Base-by-base conservation (phyloP, 2,888 invertebrate species). In the Glomeris marginata region DNA sequence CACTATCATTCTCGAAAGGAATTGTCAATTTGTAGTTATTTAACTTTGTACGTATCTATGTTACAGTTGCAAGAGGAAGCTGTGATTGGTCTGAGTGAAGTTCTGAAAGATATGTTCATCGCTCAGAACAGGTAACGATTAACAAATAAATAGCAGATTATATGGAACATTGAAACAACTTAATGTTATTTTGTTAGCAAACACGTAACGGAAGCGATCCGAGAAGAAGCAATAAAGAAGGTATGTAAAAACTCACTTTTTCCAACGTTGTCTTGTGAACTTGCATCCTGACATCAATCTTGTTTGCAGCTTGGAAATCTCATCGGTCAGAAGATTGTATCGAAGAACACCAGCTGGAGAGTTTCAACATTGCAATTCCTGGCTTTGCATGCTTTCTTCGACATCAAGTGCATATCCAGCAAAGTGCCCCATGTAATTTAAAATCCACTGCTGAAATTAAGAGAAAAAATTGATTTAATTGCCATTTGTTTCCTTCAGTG, bases 401-500 rank as follows among this genome's bases (percentile, higher is more conserved):
- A 49, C 8, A 16, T 42, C 2, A 16, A 10, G 8, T 10, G 18
- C 10, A 8, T 33, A 15, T 43, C 49, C 1, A 8, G 2, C 1
- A 21, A 43, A 13, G 18, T 49, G n/a, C 42, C 34, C 15, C 42
- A 49, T 34, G 42, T 49, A 35, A 49, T 34, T 20, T 49, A 35
- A 28, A 8, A 28, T 28, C 28, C 8, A 28, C 8, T 3, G 28
- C 28, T 8, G 8, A 5, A 5, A 28, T 28, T 8, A 5, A 8
- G 3, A 5, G 28, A 3, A 28, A 28, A 28, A 28, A 5, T 28
- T 28, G 4, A 28, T 28, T 3, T 28, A 3, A 28, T 28, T 28
- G 8, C 28, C 3, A 28, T 28, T 28, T 28, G 28, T 28, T 28
- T 28, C 28, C n/a, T n/a, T n/a, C 28, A 28, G 28, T 28, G 28